These are phyloP conservation scores for Capitella teleta DNA, from an alignment of 1,140 invertebrate species.

Conservation along the genomic window DNA sequence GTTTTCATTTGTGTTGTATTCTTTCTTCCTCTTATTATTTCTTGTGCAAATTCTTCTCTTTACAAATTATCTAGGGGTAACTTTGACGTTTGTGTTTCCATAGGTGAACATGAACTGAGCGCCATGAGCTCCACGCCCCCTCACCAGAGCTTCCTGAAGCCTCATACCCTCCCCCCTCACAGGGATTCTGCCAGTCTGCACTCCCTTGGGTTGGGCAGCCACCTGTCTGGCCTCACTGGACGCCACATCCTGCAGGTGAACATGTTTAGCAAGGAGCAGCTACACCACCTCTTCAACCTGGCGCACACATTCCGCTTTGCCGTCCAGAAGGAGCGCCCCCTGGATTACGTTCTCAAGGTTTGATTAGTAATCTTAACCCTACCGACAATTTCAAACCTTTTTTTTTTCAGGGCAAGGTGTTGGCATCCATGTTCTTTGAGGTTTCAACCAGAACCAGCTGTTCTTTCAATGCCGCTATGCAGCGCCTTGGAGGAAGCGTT, in stretches of 20 bases:
- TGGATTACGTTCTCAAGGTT: constrained; percentile 76
- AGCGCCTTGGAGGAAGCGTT: constrained; percentile 81
- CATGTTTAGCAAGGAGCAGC: constrained; percentile 70
- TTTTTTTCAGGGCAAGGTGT: constrained; percentile 64
- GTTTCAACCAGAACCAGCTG: constrained; percentile 89
- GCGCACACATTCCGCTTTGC: constrained; percentile 74
- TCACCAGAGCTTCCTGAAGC: no score
- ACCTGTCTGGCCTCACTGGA: constrained; percentile 49
- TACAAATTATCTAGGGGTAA: no score
- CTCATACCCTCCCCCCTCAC: no score
- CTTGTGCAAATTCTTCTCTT: no score
- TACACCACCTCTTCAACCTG: constrained; percentile 88
- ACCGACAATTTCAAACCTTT: no score
- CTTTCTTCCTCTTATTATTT: no score
- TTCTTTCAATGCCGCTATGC: constrained; percentile 93
- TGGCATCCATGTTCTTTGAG: constrained; percentile 96
- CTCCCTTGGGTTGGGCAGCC: background rate
- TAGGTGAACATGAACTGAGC: no score
- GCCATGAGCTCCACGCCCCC: no score
- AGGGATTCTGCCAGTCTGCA: background rate
- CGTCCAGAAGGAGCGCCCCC: constrained; percentile 66
- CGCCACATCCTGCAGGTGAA: constrained; percentile 75
- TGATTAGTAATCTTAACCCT: no score
- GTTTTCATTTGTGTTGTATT: no score
- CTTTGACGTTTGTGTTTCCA: no score